Percentiles rank a stretch among this genome's conserved stretches.
Evolutionary conservation across 2,797 vertebrate genomes (phyloP).

Genomic region (Leuciscus waleckii): DNA sequence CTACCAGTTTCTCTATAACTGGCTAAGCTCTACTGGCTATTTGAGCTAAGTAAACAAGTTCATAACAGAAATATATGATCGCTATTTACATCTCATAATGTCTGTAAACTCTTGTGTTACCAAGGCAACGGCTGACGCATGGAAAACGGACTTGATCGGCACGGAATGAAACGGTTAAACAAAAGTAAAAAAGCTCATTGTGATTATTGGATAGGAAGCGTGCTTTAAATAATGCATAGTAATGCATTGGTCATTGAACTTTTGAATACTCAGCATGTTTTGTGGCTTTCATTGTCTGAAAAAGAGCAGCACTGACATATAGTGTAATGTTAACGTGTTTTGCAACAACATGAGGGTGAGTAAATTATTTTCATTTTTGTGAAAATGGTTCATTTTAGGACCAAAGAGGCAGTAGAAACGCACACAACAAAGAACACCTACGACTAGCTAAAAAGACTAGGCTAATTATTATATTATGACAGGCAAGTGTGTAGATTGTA

Average conservation of each 20-base stretch:
- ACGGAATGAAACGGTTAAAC: neutral
- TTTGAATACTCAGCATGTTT: neutral
- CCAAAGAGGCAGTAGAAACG: neutral
- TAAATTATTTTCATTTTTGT: neutral
- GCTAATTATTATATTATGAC: constrained; percentile 28
- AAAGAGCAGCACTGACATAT: neutral
- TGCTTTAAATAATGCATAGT: neutral
- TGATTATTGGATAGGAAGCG: neutral
- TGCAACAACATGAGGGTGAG: neutral
- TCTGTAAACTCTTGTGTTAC: neutral
- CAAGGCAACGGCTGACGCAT: neutral
- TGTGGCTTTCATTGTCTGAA: neutral
- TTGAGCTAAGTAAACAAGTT: neutral
- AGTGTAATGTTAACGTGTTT: neutral
- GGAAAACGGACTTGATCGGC: neutral
- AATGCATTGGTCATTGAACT: neutral
- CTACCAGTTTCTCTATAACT: neutral
- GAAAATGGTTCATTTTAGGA: neutral
- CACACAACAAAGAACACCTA: constrained; percentile 18
- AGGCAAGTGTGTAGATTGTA: constrained; percentile 6
- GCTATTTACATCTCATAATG: neutral
- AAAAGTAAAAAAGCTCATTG: neutral
- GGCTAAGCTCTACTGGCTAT: neutral
- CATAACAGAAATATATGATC: neutral
- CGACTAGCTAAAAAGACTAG: neutral